These are phyloP conservation scores for Anabas testudineus DNA, from an alignment of 2,797 vertebrate genomes.

Conservation along the genomic window DNA sequence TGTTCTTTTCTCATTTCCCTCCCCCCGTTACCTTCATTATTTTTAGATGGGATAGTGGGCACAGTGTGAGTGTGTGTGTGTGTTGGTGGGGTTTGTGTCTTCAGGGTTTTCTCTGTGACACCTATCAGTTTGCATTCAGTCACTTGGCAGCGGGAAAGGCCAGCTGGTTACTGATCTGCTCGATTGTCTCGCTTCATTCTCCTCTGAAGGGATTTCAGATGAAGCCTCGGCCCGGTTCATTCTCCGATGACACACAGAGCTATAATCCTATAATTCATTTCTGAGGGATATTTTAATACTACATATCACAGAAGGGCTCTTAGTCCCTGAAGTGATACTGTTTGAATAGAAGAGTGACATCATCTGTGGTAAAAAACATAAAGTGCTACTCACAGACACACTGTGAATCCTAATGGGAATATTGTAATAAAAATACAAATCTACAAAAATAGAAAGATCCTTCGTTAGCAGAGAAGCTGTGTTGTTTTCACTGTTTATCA, in stretches of 20 bases:
- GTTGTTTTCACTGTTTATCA: not conserved
- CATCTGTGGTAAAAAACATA: conserved; percentile 58
- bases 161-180: conserved; percentile 64
- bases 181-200: conserved; percentile 45
- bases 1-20: conserved; percentile 1
- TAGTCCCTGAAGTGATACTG: conserved; percentile 53
- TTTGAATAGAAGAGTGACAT: conserved; percentile 45
- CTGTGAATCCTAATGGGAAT: conserved; percentile 17
- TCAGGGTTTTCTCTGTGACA: conserved; percentile 63
- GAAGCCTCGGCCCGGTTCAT: conserved; percentile 11
- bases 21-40: conserved; percentile 40
- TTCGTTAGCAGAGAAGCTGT: no score
- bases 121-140: conserved; percentile 71
- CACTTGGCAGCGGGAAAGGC: conserved; percentile 51
- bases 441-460: not conserved
- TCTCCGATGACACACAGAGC: conserved; percentile 42
- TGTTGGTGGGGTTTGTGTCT: conserved; percentile 28
- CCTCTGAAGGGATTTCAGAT: conserved; percentile 55
- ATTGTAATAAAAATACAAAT: conserved; percentile 5
- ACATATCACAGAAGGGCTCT: conserved; percentile 43
- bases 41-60: conserved; percentile 37
- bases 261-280: conserved; percentile 55
- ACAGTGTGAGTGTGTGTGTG: conserved; percentile 10
- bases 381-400: conserved; percentile 18
- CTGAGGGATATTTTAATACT: conserved; percentile 39